Evolutionary conservation across 2,113 vertebrate genomes (phyloP).

Genomic region (Daphoenositta chrysoptera): DNA sequence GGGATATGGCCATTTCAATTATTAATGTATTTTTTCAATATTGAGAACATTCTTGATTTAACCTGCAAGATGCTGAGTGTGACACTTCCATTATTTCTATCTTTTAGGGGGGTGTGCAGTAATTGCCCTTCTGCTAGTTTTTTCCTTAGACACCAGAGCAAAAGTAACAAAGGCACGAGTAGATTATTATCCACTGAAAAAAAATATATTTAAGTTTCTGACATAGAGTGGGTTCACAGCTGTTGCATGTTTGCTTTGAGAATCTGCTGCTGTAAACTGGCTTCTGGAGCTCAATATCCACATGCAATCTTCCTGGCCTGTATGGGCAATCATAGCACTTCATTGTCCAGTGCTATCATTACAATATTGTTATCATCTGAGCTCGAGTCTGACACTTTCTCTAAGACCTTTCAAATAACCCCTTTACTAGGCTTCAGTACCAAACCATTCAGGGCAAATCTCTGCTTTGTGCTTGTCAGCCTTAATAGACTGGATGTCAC

Average conservation of each 20-base stretch:
- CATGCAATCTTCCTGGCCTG: constrained; percentile 83
- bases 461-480: constrained; percentile 99
- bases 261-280: constrained; percentile 69
- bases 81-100: background rate
- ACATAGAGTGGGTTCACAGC: background rate
- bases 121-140: background rate
- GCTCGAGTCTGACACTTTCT: constrained; percentile 95
- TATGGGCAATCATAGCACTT: constrained; percentile 91
- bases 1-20: background rate
- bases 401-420: constrained; percentile 98
- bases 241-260: constrained; percentile 62
- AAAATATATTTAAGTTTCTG: background rate
- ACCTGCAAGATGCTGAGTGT: background rate
- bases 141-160: background rate
- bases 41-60: background rate
- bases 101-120: background rate
- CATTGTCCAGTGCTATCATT: constrained; percentile 98
- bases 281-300: constrained; percentile 71
- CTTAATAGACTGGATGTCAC: constrained; percentile 99
- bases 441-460: constrained; percentile 97
- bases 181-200: background rate
- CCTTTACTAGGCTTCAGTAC: constrained; percentile 93
- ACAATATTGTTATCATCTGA: constrained; percentile 99
- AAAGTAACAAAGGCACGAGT: background rate
- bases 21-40: background rate